These are phyloP conservation scores for Acleris literana DNA, from an alignment of 2,888 invertebrate genomes.

Conservation along the genomic window DNA sequence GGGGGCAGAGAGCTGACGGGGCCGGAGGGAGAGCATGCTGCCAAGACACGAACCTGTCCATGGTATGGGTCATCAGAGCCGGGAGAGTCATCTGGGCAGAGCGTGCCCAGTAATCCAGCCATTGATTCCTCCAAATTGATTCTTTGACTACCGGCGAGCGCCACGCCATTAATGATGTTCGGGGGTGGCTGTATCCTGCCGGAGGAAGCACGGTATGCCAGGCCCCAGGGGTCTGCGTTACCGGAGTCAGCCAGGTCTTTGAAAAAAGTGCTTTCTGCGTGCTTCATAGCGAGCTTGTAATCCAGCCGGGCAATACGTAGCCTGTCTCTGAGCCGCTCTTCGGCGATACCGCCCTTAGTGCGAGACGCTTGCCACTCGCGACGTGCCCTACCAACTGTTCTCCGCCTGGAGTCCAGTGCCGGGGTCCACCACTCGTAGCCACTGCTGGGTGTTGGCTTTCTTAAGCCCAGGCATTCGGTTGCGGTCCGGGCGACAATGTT, in stretches of 20 bases:
- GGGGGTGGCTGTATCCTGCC: slow-evolving; percentile 40
- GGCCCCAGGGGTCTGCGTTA: slow-evolving; percentile 32
- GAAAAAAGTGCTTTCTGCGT: slow-evolving; percentile 15
- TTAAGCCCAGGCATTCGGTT: slow-evolving; percentile 19
- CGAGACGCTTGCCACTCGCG: slow-evolving; percentile 35
- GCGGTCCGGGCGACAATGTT: slow-evolving; percentile 13
- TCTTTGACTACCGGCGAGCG: slow-evolving; percentile 9
- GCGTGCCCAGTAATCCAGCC: slow-evolving; percentile 33
- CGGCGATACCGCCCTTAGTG: not conserved
- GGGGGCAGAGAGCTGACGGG: slow-evolving; percentile 36
- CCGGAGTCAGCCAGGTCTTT: slow-evolving; percentile 32
- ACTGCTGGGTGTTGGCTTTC: too few species aligned
- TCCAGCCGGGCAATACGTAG: not conserved
- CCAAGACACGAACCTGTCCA: slow-evolving; percentile 37
- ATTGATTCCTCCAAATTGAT: slow-evolving; percentile 36
- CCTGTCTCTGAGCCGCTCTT: slow-evolving; percentile 4
- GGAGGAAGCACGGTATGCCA: slow-evolving; percentile 42
- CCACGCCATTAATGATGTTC: slow-evolving; percentile 38
- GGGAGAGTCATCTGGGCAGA: slow-evolving; percentile 48
- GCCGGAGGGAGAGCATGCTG: slow-evolving; percentile 37
- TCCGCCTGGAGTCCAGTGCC: too few species aligned
- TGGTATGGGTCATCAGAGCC: slow-evolving; percentile 41
- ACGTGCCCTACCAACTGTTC: slow-evolving; percentile 1
- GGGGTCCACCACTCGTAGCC: too few species aligned
- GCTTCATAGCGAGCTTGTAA: slow-evolving; percentile 23